These are phyloP conservation scores for Oscheius onirici DNA, from an alignment of 2,888 invertebrate genomes.

Conservation along the genomic window DNA sequence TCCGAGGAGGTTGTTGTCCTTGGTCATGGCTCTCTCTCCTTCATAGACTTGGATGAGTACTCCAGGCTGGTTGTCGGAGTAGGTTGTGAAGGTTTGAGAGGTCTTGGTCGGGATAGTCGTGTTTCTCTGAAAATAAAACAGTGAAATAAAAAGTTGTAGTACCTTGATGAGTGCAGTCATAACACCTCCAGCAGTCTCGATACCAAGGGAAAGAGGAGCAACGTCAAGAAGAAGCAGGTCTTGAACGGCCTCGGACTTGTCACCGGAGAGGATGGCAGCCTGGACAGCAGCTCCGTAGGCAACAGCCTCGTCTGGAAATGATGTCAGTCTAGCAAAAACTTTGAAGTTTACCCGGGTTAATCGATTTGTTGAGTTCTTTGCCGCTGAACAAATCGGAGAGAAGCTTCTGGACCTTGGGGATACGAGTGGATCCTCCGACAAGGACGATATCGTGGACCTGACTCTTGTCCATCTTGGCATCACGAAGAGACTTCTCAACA, in stretches of 20 bases:
- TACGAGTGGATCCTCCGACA: slow-evolving; percentile 92
- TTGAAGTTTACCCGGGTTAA: slow-evolving; percentile 96
- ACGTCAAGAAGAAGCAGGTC: slow-evolving; percentile 91
- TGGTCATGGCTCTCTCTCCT: slow-evolving; percentile 82
- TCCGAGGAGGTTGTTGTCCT: slow-evolving; percentile 88
- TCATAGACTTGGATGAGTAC: slow-evolving; percentile 80
- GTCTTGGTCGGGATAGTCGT: slow-evolving; percentile 71
- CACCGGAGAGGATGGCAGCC: too few species aligned
- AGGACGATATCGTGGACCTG: slow-evolving; percentile 80
- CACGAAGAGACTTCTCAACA: slow-evolving; percentile 81
- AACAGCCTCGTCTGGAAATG: not conserved
- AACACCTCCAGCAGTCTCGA: slow-evolving; percentile 89
- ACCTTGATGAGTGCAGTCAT: slow-evolving; percentile 93
- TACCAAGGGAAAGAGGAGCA: slow-evolving; percentile 88
- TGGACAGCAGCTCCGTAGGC: too few species aligned
- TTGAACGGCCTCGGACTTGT: slow-evolving; percentile 76
- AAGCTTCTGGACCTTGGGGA: slow-evolving; percentile 95
- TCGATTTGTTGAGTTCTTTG: slow-evolving; percentile 91
- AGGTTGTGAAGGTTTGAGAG: slow-evolving; percentile 75
- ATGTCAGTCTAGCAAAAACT: too few species aligned
- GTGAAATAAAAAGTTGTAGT: not conserved
- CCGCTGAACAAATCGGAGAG: slow-evolving; percentile 88
- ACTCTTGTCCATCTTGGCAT: slow-evolving; percentile 29
- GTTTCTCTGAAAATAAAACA: slow-evolving; percentile 74
- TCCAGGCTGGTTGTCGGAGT: slow-evolving; percentile 96